These are phyloP conservation scores for Salmo trutta DNA, from an alignment of 2,797 vertebrate species.

Conservation along the genomic window DNA sequence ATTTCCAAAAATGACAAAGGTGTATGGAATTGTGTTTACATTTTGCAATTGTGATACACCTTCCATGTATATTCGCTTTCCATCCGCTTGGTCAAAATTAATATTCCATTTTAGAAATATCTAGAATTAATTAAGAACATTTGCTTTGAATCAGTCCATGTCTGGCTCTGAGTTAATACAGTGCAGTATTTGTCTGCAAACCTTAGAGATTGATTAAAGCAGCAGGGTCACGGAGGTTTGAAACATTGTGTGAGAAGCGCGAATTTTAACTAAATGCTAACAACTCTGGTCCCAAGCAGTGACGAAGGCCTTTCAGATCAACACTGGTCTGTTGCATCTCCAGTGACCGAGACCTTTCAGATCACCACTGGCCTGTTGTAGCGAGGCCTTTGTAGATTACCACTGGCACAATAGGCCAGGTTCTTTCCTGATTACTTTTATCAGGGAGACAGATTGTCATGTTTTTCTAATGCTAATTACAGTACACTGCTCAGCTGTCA, in stretches of 20 bases:
- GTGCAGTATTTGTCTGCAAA: background rate
- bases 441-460: constrained; percentile 33
- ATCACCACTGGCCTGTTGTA: background rate
- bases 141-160: background rate
- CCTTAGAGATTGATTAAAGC: background rate
- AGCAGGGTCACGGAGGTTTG: background rate
- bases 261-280: background rate
- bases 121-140: background rate
- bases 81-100: no score
- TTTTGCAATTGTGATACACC: no score
- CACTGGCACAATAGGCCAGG: constrained; percentile 31
- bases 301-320: background rate
- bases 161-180: constrained; percentile 2
- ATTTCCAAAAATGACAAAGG: background rate
- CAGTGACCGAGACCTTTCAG: background rate
- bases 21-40: no score
- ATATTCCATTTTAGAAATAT: no score
- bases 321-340: no score
- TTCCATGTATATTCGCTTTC: no score
- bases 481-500: constrained; percentile 41
- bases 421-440: constrained; percentile 42
- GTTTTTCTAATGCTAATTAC: constrained; percentile 50
- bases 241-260: background rate
- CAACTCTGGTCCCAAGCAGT: background rate
- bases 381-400: constrained; percentile 34